Conservation (phyloP, 2,888 invertebrate genomes). For the Branchipolynoe longqiensis region DNA sequence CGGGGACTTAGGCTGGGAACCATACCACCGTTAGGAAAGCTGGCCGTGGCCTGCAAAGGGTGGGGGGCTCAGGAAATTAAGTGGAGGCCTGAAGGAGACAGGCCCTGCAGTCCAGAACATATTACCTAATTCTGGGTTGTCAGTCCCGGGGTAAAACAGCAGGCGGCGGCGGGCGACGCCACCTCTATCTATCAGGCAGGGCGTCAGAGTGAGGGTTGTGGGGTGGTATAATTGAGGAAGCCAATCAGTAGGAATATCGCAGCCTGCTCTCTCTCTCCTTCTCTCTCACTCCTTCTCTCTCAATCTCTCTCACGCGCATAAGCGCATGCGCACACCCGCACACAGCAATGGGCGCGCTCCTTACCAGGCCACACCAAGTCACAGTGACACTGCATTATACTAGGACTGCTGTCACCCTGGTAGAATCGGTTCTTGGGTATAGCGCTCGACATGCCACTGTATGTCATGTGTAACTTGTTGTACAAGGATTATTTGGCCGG, state of each 20-base stretch:
- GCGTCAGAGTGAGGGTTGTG: neutral
- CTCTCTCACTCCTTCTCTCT: too few relatives aligned
- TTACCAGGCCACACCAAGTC: too few relatives aligned
- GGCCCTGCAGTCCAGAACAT: slow-evolving; percentile 46
- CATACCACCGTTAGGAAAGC: too few relatives aligned
- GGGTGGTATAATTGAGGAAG: neutral
- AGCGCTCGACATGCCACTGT: too few relatives aligned
- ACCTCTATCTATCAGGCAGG: neutral
- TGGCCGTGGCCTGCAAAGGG: neutral
- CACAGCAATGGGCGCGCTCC: too few relatives aligned
- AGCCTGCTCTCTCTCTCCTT: neutral
- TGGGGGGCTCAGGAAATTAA: slow-evolving; percentile 49
- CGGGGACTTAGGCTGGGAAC: slow-evolving; percentile 1
- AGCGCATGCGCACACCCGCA: too few relatives aligned
- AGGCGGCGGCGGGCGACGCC: neutral
- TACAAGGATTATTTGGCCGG: too few relatives aligned
- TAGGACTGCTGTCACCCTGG: too few relatives aligned
- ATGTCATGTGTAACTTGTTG: too few relatives aligned
- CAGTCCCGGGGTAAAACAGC: slow-evolving; percentile 44
- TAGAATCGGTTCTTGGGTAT: too few relatives aligned
- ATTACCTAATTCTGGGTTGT: slow-evolving; percentile 50
- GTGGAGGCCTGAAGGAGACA: slow-evolving; percentile 39
- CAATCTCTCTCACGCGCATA: too few relatives aligned
- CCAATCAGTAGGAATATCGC: slow-evolving; percentile 28
- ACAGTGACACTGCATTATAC: too few relatives aligned